A percentile compares a stretch with the other conserved stretches of the same genome.
Conservation (phyloP, 2,797 vertebrate species). For the Rallus crepitans region DNA sequence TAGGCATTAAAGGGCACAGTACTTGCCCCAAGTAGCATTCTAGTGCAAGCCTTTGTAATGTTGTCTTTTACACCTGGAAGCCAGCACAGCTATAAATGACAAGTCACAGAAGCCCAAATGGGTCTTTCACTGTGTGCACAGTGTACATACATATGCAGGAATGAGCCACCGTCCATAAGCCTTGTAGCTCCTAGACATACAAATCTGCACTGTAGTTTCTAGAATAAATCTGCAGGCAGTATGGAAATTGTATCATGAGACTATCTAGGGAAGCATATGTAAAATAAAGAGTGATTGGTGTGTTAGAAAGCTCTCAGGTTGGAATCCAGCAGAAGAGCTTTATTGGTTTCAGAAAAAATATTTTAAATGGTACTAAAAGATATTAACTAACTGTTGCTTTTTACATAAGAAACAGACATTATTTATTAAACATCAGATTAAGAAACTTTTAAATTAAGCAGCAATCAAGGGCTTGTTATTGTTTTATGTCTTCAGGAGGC, state of each 20-base stretch:
- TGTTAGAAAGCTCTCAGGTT: background rate
- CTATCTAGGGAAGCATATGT: background rate
- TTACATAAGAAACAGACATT: background rate
- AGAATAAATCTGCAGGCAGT: background rate
- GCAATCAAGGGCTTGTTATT: background rate
- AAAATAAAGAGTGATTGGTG: conserved; percentile 6
- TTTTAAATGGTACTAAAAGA: background rate
- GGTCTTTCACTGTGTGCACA: fast-evolving
- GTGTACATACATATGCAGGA: background rate
- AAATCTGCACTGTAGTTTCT: background rate
- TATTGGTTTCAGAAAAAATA: background rate
- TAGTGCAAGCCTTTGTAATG: background rate
- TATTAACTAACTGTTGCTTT: background rate
- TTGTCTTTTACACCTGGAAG: background rate
- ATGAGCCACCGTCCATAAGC: background rate
- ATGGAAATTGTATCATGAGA: background rate
- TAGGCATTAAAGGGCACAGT: background rate
- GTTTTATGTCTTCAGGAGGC: background rate
- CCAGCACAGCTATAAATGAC: background rate
- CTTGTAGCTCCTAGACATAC: background rate
- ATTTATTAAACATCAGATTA: background rate
- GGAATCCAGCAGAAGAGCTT: background rate
- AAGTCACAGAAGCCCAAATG: background rate
- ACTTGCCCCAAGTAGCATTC: background rate
- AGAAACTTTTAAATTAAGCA: background rate